A percentile compares a stretch with the other conserved stretches of the same genome.
phyloP scores from a whole-genome alignment of 2,797 vertebrate species.

The Forpus xanthops region DNA sequence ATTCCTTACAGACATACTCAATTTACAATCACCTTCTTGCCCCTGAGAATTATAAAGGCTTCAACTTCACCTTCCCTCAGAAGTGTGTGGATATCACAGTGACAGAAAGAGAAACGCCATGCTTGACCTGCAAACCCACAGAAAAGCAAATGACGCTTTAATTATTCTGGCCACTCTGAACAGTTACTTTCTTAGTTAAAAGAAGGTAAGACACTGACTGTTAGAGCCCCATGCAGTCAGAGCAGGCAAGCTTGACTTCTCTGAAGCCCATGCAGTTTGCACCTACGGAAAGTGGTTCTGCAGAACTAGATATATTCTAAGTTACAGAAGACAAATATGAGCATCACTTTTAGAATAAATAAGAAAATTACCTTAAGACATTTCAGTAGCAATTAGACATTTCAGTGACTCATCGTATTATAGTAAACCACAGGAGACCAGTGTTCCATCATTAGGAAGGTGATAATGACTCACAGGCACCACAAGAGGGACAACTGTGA shows the following conservation, averaged over 20 bases:
- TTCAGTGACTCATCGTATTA: conserved; percentile 45
- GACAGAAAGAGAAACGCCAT: not conserved
- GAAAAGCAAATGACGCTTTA: not conserved
- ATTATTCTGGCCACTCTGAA: not conserved
- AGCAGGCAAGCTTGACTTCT: not conserved
- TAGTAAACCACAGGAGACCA: conserved; percentile 13
- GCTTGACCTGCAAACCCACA: not conserved
- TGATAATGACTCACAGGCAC: conserved; percentile 33
- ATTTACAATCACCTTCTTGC: not conserved
- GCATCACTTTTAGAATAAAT: not conserved
- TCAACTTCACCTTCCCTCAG: not conserved
- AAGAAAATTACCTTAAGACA: conserved; percentile 25
- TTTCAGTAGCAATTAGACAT: not conserved
- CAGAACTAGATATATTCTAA: not conserved
- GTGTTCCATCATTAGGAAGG: conserved; percentile 17
- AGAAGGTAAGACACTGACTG: not conserved
- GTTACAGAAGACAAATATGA: not conserved
- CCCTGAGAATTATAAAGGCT: not conserved
- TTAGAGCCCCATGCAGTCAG: not conserved
- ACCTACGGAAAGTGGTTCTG: not conserved
- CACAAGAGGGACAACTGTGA: not conserved
- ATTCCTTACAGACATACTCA: not conserved
- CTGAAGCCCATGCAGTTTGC: not conserved
- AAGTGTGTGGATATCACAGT: not conserved
- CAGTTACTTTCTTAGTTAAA: not conserved